A percentile compares a stretch with the other conserved stretches of the same genome.
phyloP scores from a whole-genome alignment of 2,113 vertebrate genomes.

The Mus musculus region GRCm39 chr12:57965501-57966000 shows the following conservation, averaged over 20 bases:
- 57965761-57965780: neutral
- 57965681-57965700: neutral
- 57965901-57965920: conserved; percentile 68
- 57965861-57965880: conserved; percentile 38
- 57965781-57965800: neutral
- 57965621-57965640: neutral
- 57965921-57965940: conserved; percentile 69
- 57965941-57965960: conserved; percentile 50
- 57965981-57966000: conserved; percentile 46
- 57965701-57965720: conserved; percentile 10
- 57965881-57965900: conserved; percentile 41
- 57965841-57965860: neutral
- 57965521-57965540: neutral
- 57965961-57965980: conserved; percentile 47
- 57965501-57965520: neutral
- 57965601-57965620: neutral
- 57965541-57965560: neutral
- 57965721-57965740: neutral
- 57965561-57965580: neutral
- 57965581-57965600: neutral
- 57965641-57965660: neutral
- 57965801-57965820: conserved; percentile 38
- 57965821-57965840: neutral
- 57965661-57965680: neutral
- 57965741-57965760: too few species aligned